Evolutionary conservation across 1,140 invertebrate genomes (phyloP).

Genomic region (Caerostris extrusa): DNA sequence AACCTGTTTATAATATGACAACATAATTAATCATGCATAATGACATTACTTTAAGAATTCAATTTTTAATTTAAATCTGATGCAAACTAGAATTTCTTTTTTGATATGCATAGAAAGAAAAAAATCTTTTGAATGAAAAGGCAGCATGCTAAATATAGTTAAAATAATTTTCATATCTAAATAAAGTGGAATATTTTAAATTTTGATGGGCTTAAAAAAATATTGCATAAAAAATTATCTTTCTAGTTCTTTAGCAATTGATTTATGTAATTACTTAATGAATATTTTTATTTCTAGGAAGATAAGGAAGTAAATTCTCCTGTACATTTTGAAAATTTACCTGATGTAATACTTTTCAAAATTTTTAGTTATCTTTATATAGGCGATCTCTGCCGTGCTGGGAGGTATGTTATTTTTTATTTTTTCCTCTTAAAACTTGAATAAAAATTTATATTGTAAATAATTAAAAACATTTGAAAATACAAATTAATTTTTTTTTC

Average conservation of each 20-base stretch:
- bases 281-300: conserved; percentile 2
- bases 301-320: neutral
- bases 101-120: too few species aligned
- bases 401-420: conserved; percentile 27
- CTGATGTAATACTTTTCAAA: conserved; percentile 72
- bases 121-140: too few species aligned
- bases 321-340: conserved; percentile 65
- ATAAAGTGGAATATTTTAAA: too few species aligned
- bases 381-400: conserved; percentile 67
- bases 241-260: neutral
- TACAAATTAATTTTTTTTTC: neutral
- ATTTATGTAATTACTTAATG: neutral
- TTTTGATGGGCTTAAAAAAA: too few species aligned
- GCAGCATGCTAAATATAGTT: neutral
- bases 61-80: too few species aligned
- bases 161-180: neutral
- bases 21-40: too few species aligned
- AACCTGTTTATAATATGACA: too few species aligned
- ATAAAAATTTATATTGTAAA: neutral
- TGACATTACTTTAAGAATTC: too few species aligned
- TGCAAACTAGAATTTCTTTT: too few species aligned
- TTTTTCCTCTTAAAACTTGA: neutral
- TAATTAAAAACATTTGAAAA: neutral
- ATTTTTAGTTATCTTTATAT: conserved; percentile 70
- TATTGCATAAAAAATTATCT: neutral